Base-by-base conservation (phyloP, 2,888 invertebrate species). In the Cerastoderma edule region DNA sequence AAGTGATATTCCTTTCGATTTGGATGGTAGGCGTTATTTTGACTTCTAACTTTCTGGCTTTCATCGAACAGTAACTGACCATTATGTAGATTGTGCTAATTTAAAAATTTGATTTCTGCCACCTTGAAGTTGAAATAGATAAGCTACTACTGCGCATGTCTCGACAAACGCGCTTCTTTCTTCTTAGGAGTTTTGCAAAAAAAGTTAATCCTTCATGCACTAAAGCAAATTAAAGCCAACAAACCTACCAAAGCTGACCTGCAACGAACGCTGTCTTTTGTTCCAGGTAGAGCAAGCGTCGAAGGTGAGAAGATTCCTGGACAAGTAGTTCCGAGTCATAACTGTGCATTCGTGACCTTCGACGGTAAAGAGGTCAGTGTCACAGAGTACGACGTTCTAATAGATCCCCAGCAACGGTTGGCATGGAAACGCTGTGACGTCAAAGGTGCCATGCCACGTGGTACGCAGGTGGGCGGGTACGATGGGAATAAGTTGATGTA, bases 361-460 rank as follows among this genome's bases (percentile, higher is more conserved):
- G 35, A 50, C 24, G 66, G 66, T 10, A 28, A 66, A 32, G 66
- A 66, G 50, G 50, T 50, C 66, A 32, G 16, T 48, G 50, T 48
- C 50, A 66, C 66, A 3, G 48, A 66, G 10, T 66, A 66, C 50
- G 66, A 66, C 19, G 66, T 66, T 8, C 50, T 66, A 2, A 66
- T 53, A 8, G 66, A 66, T 33, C 50, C 66, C 22, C 66, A 66
- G 30, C 8, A 50, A 5, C 30, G 48, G 50, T 66, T 66, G 50
- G 30, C 66, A 50, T 66, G 66, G 66, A 48, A 66, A 50, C 48
- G 24, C 8, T 50, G 50, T 16, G 27, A n/a, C 0, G 50, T 66
- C 0, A 48, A 48, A 24, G 66, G 66, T 50, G 66, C 50, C 4
- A 50, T 66, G 50, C 66, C 66, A 2, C 48, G 66, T 30, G 66